phyloP scores from a whole-genome alignment of 2,797 vertebrate species.

The Crocodylus rhombifer region DNA sequence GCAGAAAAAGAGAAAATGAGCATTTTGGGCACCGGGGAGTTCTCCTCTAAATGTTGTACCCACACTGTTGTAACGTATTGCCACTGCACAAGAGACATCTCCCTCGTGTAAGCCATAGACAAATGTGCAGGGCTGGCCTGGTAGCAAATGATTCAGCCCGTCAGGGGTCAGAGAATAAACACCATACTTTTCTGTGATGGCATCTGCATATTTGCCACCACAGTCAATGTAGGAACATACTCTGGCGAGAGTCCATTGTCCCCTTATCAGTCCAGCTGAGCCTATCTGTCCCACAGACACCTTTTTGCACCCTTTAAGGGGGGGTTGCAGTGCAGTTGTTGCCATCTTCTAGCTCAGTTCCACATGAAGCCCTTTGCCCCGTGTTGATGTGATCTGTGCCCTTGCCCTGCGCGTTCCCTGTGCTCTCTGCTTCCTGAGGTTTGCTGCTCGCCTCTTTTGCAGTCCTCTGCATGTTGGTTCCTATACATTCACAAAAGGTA shows the following conservation, averaged over 20 bases:
- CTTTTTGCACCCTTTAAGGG: not conserved
- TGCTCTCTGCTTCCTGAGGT: not conserved
- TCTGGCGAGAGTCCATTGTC: conserved; percentile 10
- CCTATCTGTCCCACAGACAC: accelerated
- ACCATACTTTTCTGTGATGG: not conserved
- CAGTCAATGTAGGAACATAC: conserved; percentile 38
- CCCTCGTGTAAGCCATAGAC: not conserved
- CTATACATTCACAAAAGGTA: not conserved
- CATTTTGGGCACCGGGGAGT: not conserved
- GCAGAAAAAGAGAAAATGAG: not conserved
- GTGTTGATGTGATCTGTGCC: not conserved
- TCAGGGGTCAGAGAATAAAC: conserved; percentile 62
- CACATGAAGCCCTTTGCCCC: too few relatives aligned
- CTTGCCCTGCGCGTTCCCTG: not conserved
- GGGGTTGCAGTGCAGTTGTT: too few relatives aligned
- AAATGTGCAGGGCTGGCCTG: not conserved
- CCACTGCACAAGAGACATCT: not conserved
- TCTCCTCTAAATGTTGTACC: not conserved
- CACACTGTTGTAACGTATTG: not conserved
- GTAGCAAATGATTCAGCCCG: not conserved
- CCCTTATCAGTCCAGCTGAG: not conserved
- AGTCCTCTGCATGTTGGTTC: not conserved
- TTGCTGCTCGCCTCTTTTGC: not conserved
- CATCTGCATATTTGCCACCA: conserved; percentile 54
- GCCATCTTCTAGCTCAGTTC: too few relatives aligned